Conservation (phyloP, 1,140 invertebrate species). For the Zaprionus taronus region DNA sequence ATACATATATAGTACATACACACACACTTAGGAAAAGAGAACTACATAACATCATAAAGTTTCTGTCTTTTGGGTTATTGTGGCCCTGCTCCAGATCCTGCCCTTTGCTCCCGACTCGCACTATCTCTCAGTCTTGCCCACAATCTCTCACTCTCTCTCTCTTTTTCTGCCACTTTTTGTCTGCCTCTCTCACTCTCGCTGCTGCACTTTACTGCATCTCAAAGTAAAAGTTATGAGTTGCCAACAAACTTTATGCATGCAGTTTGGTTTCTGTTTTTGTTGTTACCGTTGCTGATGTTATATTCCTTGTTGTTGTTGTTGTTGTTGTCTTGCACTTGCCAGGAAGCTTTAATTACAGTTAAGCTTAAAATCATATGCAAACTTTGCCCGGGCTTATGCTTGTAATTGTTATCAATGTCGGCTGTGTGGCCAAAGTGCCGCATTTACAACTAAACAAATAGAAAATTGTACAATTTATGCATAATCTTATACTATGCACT, state of each 20-base stretch:
- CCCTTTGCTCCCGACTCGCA: background rate
- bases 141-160: background rate
- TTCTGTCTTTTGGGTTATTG: conserved; percentile 63
- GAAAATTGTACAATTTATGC: background rate
- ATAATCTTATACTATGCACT: background rate
- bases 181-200: background rate
- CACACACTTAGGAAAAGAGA: background rate
- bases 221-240: conserved; percentile 80
- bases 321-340: conserved; percentile 53
- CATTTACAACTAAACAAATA: background rate
- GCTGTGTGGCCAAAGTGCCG: conserved; percentile 20
- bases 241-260: conserved; percentile 57
- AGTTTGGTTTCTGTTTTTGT: conserved; percentile 33
- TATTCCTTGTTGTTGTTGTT: conserved; percentile 41
- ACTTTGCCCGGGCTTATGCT: conserved; percentile 45
- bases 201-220: conserved; percentile 63
- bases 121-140: conserved; percentile 2
- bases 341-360: conserved; percentile 78
- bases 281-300: conserved; percentile 24
- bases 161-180: background rate
- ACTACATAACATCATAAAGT: conserved; percentile 47
- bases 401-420: conserved; percentile 75
- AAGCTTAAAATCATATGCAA: conserved; percentile 81
- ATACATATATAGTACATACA: conserved; percentile 1
- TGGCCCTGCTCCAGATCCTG: conserved; percentile 23